Percentiles rank a stretch among this genome's conserved stretches.
phyloP scores from a whole-genome alignment of 2,113 vertebrate species.

The Lichenostomus cassidix region DNA sequence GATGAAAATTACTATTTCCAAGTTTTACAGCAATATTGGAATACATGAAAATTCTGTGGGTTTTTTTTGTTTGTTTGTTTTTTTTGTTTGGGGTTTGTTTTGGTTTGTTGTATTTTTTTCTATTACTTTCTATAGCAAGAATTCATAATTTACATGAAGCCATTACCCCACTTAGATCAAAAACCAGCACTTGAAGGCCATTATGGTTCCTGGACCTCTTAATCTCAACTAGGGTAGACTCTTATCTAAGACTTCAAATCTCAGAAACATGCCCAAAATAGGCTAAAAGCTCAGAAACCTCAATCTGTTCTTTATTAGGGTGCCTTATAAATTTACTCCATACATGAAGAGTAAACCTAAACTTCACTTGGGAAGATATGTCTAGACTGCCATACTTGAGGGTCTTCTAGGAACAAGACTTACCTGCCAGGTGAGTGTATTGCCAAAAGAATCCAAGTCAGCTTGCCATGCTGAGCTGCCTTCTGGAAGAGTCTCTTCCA shows the following conservation, averaged over 20 bases:
- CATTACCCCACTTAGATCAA: neutral
- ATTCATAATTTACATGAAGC: neutral
- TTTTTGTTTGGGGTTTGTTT: neutral
- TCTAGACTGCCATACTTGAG: neutral
- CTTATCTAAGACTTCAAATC: neutral
- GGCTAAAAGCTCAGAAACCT: neutral
- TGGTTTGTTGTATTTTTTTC: neutral
- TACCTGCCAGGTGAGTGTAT: neutral
- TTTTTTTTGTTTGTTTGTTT: too few species aligned
- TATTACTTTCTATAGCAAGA: neutral
- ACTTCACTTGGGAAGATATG: neutral
- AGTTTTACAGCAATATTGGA: neutral
- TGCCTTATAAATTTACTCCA: neutral
- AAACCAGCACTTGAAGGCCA: neutral
- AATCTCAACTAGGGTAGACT: rapidly evolving
- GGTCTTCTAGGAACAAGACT: neutral
- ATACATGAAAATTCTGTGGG: neutral
- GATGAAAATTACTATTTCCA: neutral
- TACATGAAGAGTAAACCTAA: neutral
- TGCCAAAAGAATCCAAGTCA: neutral
- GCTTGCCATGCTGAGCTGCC: neutral
- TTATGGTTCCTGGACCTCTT: neutral
- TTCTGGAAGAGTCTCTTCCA: neutral
- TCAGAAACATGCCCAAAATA: neutral
- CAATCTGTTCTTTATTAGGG: neutral